Base-by-base conservation (phyloP, 2,888 invertebrate species). In the Eristalinus sepulchralis region DNA sequence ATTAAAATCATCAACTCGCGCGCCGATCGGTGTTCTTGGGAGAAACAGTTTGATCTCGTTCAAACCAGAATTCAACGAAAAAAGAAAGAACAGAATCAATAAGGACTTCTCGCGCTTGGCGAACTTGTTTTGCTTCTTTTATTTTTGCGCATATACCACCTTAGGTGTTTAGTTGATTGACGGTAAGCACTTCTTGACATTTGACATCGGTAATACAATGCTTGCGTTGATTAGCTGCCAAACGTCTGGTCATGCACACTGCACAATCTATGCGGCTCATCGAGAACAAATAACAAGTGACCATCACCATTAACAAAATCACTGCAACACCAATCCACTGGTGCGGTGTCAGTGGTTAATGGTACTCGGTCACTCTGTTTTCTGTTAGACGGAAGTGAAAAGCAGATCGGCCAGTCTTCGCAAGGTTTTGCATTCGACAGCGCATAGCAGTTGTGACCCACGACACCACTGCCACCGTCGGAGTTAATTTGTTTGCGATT, bases 171-270 rank as follows among this genome's bases (percentile, higher is more conserved):
- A 34, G 39, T 73, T 81, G 84, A 81, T 59, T 85, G 85, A 62
- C 81, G 77, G 63, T 77, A 72, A 84, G 76, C 33, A 77, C 77
- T 82, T 85, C 81, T 81, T 82, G 77, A 82, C 77, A 70, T 81
- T 80, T 84, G 77, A 82, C 77, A 70, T 85, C 67, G 80, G 84
- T 71, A 60, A 71, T 59, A 55, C 59, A 47, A 57, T 55, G 31
- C 53, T 77, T 68, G 53, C 10, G 53, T n/a, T 47, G 53, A 64
- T 17, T 47, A 53, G 11, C 39, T 64, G 64, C 71, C 64, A 64
- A 71, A 47, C 53, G 60, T 73, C 57, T 80, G 62, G 55, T 71
- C 78, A n/a, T 77, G 71, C 70, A 78, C 79, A 62, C 64, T 53
- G 55, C 55, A 36, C 20, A 63, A 55, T 78, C 62, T 68, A 63